Percentiles rank a stretch among this genome's conserved stretches.
These are phyloP conservation scores for Mycogona germanica DNA, from an alignment of 2,888 invertebrate species.

Conservation along the genomic window DNA sequence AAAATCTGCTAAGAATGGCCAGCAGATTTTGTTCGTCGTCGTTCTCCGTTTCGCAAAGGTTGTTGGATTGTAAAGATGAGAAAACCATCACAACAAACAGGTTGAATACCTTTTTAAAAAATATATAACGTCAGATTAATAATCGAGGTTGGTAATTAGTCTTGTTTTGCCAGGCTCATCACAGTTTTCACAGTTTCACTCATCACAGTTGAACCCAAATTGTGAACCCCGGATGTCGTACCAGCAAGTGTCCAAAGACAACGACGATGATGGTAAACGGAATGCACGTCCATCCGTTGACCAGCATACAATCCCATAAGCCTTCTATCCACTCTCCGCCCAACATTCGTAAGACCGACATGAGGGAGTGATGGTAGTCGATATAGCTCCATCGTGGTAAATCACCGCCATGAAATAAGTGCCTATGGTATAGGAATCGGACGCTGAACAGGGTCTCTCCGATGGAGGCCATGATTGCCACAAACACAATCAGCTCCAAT, in stretches of 20 bases:
- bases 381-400: neutral
- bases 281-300: neutral
- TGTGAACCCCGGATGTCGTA: no score
- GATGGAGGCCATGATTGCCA: neutral
- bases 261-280: neutral
- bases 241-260: neutral
- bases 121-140: no score
- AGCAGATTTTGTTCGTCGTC: no score
- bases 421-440: neutral
- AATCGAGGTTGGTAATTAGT: no score
- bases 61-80: no score
- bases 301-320: neutral
- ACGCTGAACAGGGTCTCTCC: neutral
- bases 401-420: neutral
- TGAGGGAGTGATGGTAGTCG: neutral
- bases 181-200: no score
- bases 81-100: no score
- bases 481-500: neutral
- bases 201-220: no score
- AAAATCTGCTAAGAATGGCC: no score
- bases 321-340: neutral
- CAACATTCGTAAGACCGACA: neutral
- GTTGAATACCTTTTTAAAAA: no score
- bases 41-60: no score
- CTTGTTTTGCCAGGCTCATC: no score